phyloP scores from a whole-genome alignment of 1,140 invertebrate genomes.

The Drosophila micromelanica region DNA sequence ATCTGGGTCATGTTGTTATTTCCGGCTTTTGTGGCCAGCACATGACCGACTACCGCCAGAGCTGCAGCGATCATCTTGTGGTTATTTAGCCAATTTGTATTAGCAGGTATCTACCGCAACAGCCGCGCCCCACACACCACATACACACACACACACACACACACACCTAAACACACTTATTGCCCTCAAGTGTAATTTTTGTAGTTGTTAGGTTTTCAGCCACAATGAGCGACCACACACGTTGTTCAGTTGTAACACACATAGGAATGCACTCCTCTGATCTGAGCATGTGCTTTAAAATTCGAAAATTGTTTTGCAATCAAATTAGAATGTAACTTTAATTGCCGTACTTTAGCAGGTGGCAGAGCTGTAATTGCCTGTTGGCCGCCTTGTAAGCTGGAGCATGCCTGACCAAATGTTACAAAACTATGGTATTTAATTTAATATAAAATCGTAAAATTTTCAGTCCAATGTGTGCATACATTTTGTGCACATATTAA shows the following conservation, averaged over 20 bases:
- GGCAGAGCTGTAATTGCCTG: slow-evolving; percentile 24
- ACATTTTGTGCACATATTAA: slow-evolving; percentile 17
- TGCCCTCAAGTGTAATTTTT: background rate
- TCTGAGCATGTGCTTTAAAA: slow-evolving; percentile 54
- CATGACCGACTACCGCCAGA: slow-evolving; percentile 41
- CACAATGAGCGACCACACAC: slow-evolving; percentile 66
- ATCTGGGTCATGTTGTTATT: slow-evolving; percentile 77
- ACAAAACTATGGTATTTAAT: slow-evolving; percentile 8
- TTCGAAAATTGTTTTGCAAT: slow-evolving; percentile 77
- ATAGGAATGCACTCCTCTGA: background rate
- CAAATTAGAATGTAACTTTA: slow-evolving; percentile 74
- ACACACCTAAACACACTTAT: background rate
- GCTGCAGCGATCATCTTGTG: slow-evolving; percentile 60
- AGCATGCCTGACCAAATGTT: slow-evolving; percentile 17
- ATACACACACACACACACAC: too few relatives aligned
- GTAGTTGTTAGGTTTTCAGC: slow-evolving; percentile 16
- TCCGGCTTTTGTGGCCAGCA: slow-evolving; percentile 68
- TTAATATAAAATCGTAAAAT: slow-evolving; percentile 34
- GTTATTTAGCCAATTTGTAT: slow-evolving; percentile 65
- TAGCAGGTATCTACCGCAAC: slow-evolving; percentile 22
- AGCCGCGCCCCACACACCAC: background rate
- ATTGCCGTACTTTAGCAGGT: slow-evolving; percentile 47
- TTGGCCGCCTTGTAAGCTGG: slow-evolving; percentile 1
- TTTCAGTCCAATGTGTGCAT: slow-evolving; percentile 4
- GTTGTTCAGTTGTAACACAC: slow-evolving; percentile 55